phyloP scores from a whole-genome alignment of 2,888 invertebrate genomes.

The Cosmorhoe ocellata region DNA sequence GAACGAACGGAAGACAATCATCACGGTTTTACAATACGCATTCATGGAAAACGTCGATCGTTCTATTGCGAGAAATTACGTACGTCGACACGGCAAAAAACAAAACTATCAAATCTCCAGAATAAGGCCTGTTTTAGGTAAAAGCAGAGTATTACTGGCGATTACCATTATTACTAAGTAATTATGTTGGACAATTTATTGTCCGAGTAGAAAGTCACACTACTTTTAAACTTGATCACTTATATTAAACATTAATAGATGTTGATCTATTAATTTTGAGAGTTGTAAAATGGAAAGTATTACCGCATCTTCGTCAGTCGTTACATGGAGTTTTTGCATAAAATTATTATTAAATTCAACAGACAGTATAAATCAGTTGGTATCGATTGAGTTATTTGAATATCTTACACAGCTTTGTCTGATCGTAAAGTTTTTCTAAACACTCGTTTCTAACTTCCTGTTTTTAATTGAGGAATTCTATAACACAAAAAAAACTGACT shows the following conservation, averaged over 20 bases:
- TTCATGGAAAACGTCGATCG: slow-evolving; percentile 35
- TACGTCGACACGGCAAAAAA: slow-evolving; percentile 44
- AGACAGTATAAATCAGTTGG: slow-evolving; percentile 12
- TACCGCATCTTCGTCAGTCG: slow-evolving; percentile 20
- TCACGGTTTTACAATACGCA: slow-evolving; percentile 34
- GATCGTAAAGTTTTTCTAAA: background rate
- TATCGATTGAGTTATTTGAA: slow-evolving; percentile 12
- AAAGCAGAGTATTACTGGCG: background rate
- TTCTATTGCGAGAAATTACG: slow-evolving; percentile 44
- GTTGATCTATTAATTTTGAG: slow-evolving; percentile 1
- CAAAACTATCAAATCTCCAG: slow-evolving; percentile 44
- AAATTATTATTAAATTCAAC: slow-evolving; percentile 16
- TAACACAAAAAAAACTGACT: too few relatives aligned
- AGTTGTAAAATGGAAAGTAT: slow-evolving; percentile 29
- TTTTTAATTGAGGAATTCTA: background rate
- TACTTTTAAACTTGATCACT: slow-evolving; percentile 28
- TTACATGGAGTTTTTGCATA: slow-evolving; percentile 21
- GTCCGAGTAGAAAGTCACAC: slow-evolving; percentile 47
- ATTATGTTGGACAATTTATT: slow-evolving; percentile 31
- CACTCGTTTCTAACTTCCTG: slow-evolving; percentile 3
- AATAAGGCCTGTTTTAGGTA: slow-evolving; percentile 23
- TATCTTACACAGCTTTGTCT: background rate
- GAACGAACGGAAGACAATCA: slow-evolving; percentile 25
- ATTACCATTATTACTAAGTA: too few relatives aligned
- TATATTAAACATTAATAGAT: slow-evolving; percentile 23